Evolutionary conservation across 1,140 invertebrate genomes (phyloP), one percentile per base, ranked within the genome.

Genomic region (Eumeta japonica): DNA sequence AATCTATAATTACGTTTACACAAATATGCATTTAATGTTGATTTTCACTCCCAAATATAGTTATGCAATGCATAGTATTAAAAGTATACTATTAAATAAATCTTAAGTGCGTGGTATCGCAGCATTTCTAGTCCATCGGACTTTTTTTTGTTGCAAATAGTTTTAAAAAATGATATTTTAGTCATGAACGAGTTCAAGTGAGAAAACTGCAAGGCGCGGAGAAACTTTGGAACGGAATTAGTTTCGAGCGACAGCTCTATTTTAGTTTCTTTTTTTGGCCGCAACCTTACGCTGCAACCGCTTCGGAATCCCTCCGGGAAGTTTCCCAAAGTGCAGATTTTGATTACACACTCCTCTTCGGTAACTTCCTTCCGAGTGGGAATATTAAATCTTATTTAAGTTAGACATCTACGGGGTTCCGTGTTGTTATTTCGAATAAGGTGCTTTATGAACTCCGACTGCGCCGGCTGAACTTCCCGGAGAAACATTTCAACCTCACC

Each of bases 321-420:
- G 52, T 71, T 70, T 62, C 41, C 43, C 55, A 57, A 54, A 57
- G 45, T 68, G 63, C 63, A 63, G 59, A 68, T 74, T 74, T 68
- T 74, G 65, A 71, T 74, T 74, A 74, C 66, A 74, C 52, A 70
- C 70, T 59, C 66, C 70, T 54, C 59, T 67, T 55, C 55, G 58
- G 53, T 50, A 68, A 63, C 61, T 74, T 62, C 54, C 56, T 59
- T 57, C 48, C 52, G 55, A 65, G 64, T 65, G 63, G 55, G 63
- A 74, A 74, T 74, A 70, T 71, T 72, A 71, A 74, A 74, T 72
- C 63, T 68, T 68, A 71, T 74, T 74, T 74, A 70, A 74, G 52
- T 71, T 68, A 64, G 63, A 67, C 58, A 63, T 62, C 62, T 55
- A 55, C 60, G 38, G 54, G 50, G 58, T 53, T 58, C 62, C 50